Evolutionary conservation across 2,113 vertebrate genomes (phyloP).

Genomic region (Arvicanthis niloticus): DNA sequence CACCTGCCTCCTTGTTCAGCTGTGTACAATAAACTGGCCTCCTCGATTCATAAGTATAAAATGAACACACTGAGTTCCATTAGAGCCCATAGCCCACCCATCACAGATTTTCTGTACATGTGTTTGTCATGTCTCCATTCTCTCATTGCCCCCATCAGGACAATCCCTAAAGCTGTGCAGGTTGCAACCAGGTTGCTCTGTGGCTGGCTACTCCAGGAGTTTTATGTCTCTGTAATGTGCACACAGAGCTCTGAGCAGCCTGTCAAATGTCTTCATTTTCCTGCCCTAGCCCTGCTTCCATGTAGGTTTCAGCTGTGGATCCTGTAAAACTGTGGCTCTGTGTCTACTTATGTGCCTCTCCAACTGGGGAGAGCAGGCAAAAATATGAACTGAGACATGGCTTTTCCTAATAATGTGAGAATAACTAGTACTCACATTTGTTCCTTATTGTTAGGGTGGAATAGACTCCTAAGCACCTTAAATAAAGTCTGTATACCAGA

Average conservation of each 20-base stretch:
- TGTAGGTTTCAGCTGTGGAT: not conserved
- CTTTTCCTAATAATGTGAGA: not conserved
- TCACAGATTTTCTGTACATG: not conserved
- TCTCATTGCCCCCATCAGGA: too few relatives aligned
- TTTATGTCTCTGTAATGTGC: not conserved
- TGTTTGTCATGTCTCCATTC: not conserved
- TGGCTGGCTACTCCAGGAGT: not conserved
- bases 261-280: not conserved
- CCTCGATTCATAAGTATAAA: not conserved
- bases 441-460: not conserved
- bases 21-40: not conserved
- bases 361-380: not conserved
- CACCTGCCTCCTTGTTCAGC: not conserved
- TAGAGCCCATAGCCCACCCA: not conserved
- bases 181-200: not conserved
- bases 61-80: not conserved
- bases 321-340: too few relatives aligned
- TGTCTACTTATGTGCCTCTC: not conserved
- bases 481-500: not conserved
- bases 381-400: not conserved
- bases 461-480: not conserved
- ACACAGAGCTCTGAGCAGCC: not conserved
- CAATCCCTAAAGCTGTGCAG: not conserved
- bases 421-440: not conserved
- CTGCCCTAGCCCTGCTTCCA: not conserved